Base-by-base conservation (phyloP, 1,140 invertebrate genomes). In the Lordiphosa collinella region DNA sequence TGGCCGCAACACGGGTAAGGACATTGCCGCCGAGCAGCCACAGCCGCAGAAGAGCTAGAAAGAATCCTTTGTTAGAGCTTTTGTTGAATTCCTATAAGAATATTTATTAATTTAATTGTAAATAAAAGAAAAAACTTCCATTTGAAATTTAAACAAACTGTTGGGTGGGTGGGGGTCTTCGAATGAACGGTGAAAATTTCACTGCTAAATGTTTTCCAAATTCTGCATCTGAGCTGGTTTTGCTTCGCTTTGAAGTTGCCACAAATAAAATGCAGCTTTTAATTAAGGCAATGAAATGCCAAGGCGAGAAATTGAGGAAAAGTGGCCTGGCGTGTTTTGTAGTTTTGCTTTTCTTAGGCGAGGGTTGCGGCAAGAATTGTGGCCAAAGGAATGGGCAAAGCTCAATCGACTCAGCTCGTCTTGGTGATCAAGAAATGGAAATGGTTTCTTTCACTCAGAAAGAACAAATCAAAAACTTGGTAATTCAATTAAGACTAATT, bases 231-330 rank as follows among this genome's bases (percentile, higher is more conserved):
- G 49, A 29, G 38, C 74, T 71, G 61, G 52, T 78, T 29, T 66
- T 66, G 55, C 53, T 48, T 53, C 52, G 35, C 75, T 63, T 69
- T 67, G 53, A 38, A 62, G 76, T 56, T 62, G 76, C 62, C 56
- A 71, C 61, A 82, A 72, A 76, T 76, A 84, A 84, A 84, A 73
- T 78, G 59, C 72, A 70, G 60, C 63, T 69, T 78, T 84, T 84
- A 84, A 84, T 84, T 84, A 84, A 84, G 73, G 78, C 78, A 69
- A 85, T 73, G 68, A 84, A 84, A 78, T 62, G 50, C 57, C 60
- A 7, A 59, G 78, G 67, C 68, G 68, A 84, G 78, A 84, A 84
- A 84, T 56, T 73, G 67, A 60, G 79, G 73, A 84, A 84, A 84
- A 84, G 79, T 84, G 79, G 79, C 58, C 59, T 58, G 60, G 58